Conservation (phyloP, 1,140 invertebrate species). For the Drosophila ficusphila region DNA sequence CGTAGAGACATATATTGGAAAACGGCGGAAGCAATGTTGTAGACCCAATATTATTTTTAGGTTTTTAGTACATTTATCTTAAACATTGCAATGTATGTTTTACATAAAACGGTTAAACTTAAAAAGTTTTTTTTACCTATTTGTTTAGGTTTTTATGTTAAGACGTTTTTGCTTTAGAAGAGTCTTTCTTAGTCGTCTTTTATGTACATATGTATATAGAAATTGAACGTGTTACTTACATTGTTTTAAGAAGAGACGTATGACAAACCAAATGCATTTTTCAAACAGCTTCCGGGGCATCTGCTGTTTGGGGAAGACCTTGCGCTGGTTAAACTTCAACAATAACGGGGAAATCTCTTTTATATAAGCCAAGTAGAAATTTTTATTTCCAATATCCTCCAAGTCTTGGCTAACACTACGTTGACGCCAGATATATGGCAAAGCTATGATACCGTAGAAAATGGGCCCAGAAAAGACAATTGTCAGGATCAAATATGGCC, state of each 20-base stretch:
- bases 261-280: slow-evolving; percentile 88
- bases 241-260: slow-evolving; percentile 88
- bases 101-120: too few relatives aligned
- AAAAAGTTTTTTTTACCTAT: too few relatives aligned
- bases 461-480: slow-evolving; percentile 85
- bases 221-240: slow-evolving; percentile 85
- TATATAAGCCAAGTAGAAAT: slow-evolving; percentile 66
- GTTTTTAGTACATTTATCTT: too few relatives aligned
- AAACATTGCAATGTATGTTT: too few relatives aligned
- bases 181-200: too few relatives aligned
- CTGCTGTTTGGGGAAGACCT: neutral
- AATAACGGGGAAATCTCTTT: slow-evolving; percentile 72
- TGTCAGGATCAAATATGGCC: slow-evolving; percentile 86
- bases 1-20: too few relatives aligned
- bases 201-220: too few relatives aligned
- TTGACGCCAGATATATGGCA: slow-evolving; percentile 84
- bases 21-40: too few relatives aligned
- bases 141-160: too few relatives aligned
- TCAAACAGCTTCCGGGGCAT: slow-evolving; percentile 85
- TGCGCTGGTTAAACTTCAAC: neutral
- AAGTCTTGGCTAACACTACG: slow-evolving; percentile 22
- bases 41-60: too few relatives aligned
- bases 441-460: slow-evolving; percentile 85
- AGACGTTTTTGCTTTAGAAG: neutral
- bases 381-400: slow-evolving; percentile 34